Conservation (phyloP, 2,797 vertebrate species). For the Sebastes aleutianus region DNA sequence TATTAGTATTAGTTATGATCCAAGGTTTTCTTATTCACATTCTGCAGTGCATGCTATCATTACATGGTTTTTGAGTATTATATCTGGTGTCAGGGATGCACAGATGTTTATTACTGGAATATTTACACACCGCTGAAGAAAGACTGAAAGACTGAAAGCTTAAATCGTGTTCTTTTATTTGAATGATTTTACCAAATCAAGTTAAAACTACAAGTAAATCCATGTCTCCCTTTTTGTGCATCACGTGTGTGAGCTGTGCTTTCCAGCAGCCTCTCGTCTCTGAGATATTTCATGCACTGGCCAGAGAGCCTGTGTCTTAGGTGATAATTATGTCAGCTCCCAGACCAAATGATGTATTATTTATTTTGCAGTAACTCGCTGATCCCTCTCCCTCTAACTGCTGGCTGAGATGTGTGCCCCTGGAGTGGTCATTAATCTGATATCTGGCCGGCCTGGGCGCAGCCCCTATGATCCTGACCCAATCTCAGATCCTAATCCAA, state of each 20-base stretch:
- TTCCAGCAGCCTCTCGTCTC: slow-evolving; percentile 21
- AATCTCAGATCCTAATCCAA: slow-evolving; percentile 87
- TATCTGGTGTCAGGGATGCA: background rate
- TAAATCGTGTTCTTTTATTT: background rate
- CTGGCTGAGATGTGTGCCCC: slow-evolving; percentile 80
- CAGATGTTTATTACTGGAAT: background rate
- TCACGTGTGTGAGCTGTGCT: background rate
- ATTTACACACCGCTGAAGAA: background rate
- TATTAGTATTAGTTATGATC: background rate
- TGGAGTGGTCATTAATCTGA: slow-evolving; percentile 86
- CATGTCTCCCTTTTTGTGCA: background rate
- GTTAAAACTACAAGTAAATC: background rate
- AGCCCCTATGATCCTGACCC: slow-evolving; percentile 83
- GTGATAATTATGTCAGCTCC: slow-evolving; percentile 84
- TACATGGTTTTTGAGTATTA: background rate
- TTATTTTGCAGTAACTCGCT: slow-evolving; percentile 75
- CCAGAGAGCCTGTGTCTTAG: slow-evolving; percentile 72
- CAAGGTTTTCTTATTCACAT: background rate
- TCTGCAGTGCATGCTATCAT: background rate
- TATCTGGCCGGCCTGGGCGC: slow-evolving; percentile 80
- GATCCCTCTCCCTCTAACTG: slow-evolving; percentile 69
- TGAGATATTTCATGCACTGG: slow-evolving; percentile 63
- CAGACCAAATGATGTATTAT: slow-evolving; percentile 85
- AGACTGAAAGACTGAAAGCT: background rate
- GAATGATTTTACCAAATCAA: background rate